These are phyloP conservation scores for Himantopus leucocephalus DNA, from an alignment of 2,113 vertebrate genomes.

Conservation along the genomic window DNA sequence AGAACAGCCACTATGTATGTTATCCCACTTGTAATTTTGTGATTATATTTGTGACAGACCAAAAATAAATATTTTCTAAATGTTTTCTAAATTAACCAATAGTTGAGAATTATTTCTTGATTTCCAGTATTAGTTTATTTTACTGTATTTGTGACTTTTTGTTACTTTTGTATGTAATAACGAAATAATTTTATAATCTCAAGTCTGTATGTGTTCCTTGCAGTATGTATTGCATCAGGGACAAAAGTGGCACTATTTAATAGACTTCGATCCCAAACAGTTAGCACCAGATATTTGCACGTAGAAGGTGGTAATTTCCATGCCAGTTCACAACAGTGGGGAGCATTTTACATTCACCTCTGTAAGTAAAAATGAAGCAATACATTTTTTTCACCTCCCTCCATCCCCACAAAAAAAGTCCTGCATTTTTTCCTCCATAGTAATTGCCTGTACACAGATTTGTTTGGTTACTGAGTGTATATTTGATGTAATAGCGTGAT, in stretches of 20 bases:
- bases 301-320: conserved; percentile 99
- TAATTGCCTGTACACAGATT: background rate
- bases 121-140: background rate
- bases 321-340: conserved; percentile 99
- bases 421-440: background rate
- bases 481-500: background rate
- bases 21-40: background rate
- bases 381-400: background rate
- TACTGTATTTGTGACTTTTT: background rate
- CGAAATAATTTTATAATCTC: conserved; percentile 31
- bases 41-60: background rate
- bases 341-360: conserved; percentile 98
- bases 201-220: conserved; percentile 60
- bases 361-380: conserved; percentile 80
- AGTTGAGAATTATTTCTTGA: background rate
- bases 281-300: conserved; percentile 97
- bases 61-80: background rate
- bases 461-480: background rate
- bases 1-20: background rate
- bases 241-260: conserved; percentile 99
- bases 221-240: conserved; percentile 98
- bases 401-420: background rate
- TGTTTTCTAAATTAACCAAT: background rate
- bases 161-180: background rate
- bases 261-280: conserved; percentile 96